Conservation (phyloP, 2,888 invertebrate species). For the Candidula unifasciata region DNA sequence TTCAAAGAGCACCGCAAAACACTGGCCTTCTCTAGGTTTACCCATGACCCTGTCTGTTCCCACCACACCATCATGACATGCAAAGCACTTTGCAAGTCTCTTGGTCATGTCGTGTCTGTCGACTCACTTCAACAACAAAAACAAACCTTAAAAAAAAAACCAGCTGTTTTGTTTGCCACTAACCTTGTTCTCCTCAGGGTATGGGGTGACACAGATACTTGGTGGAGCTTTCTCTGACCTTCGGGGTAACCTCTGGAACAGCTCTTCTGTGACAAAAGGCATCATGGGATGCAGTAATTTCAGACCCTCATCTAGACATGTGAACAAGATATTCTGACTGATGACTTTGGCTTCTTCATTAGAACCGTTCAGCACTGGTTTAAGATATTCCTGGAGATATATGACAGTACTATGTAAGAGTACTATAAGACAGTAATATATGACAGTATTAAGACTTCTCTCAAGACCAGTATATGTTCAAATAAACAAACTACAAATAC, state of each 20-base stretch:
- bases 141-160: too few relatives aligned
- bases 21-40: too few relatives aligned
- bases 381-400: constrained; percentile 85
- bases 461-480: too few relatives aligned
- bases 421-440: too few relatives aligned
- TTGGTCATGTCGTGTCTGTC: too few relatives aligned
- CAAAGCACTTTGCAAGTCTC: too few relatives aligned
- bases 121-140: too few relatives aligned
- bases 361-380: constrained; percentile 86
- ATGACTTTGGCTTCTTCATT: constrained; percentile 80
- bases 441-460: too few relatives aligned
- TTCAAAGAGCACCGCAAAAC: too few relatives aligned
- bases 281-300: constrained; percentile 95
- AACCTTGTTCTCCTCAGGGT: constrained; percentile 83
- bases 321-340: constrained; percentile 88
- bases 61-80: too few relatives aligned
- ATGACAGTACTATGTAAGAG: too few relatives aligned
- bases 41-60: too few relatives aligned
- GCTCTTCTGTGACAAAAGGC: constrained; percentile 97
- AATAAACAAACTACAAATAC: background rate
- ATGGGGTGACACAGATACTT: constrained; percentile 92
- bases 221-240: constrained; percentile 79
- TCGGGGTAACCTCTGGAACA: constrained; percentile 91
- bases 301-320: constrained; percentile 89
- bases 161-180: constrained; percentile 15